Evolutionary conservation across 2,113 vertebrate genomes (phyloP).

Genomic region (Trinectes maculatus): DNA sequence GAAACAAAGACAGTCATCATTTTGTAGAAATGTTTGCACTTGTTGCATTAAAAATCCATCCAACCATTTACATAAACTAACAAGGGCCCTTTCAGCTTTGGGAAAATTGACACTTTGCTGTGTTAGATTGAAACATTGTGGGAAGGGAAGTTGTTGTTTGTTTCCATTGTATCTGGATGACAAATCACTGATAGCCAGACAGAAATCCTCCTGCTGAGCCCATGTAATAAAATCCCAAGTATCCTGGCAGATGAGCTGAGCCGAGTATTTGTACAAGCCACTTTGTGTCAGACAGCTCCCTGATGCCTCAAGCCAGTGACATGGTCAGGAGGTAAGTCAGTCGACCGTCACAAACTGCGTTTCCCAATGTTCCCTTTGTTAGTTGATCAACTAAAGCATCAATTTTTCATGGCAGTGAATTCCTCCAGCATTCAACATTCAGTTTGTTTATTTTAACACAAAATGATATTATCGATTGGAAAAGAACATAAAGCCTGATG

Average conservation of each 20-base stretch:
- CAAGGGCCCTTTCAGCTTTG: not conserved
- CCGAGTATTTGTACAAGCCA: conserved; percentile 40
- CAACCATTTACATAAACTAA: conserved; percentile 31
- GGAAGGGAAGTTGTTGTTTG: conserved; percentile 41
- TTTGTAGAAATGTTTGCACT: conserved; percentile 4
- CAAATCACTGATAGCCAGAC: conserved; percentile 43
- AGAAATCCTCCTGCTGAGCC: conserved; percentile 32
- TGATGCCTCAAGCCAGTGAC: conserved; percentile 23
- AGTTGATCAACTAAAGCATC: too few species aligned
- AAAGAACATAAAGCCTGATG: not conserved
- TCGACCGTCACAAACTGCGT: conserved; percentile 37
- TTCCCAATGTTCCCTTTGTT: conserved; percentile 25
- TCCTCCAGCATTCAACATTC: too few species aligned
- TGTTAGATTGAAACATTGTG: conserved; percentile 22
- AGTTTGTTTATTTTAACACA: not conserved
- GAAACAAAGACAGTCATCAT: conserved; percentile 12
- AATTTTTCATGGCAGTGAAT: too few species aligned
- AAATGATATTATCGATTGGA: not conserved
- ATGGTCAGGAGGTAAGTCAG: conserved; percentile 21
- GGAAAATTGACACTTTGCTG: conserved; percentile 29
- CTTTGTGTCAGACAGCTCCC: conserved; percentile 45
- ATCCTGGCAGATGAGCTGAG: conserved; percentile 48
- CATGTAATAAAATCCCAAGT: conserved; percentile 57
- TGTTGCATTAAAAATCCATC: not conserved
- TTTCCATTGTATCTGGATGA: conserved; percentile 40